A percentile compares a stretch with the other conserved stretches of the same genome.
Evolutionary conservation across 2,797 vertebrate species (phyloP).

Genomic region (Petrocephalus sullivani): DNA sequence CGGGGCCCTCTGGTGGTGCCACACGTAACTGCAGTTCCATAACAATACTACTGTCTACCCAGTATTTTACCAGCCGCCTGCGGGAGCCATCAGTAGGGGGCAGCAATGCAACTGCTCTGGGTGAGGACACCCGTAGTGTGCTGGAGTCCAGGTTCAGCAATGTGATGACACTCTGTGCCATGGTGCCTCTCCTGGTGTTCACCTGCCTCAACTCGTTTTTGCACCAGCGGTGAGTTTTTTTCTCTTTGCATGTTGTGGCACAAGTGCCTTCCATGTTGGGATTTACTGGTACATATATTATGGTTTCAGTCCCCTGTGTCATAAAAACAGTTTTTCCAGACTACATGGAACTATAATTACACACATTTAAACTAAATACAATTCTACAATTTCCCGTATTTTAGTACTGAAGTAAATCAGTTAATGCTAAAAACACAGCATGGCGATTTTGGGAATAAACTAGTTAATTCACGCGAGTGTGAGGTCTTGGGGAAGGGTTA

Average conservation of each 20-base stretch:
- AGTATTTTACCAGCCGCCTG: conserved; percentile 80
- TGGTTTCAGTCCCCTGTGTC: neutral
- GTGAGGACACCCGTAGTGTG: neutral
- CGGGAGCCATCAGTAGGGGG: conserved; percentile 13
- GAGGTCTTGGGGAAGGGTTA: no score
- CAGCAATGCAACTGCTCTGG: neutral
- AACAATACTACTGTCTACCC: neutral
- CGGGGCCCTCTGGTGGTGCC: neutral
- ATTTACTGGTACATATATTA: neutral
- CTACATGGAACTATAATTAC: neutral
- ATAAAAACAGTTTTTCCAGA: neutral
- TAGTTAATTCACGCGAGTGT: neutral
- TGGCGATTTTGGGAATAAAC: neutral
- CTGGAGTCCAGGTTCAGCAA: conserved; percentile 74
- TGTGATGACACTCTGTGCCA: conserved; percentile 82
- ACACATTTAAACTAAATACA: neutral
- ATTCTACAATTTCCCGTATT: neutral
- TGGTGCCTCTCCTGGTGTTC: conserved; percentile 81
- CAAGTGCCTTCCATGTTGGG: neutral
- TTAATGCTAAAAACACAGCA: neutral
- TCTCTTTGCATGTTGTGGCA: neutral
- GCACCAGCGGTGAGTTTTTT: conserved; percentile 66
- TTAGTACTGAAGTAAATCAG: neutral
- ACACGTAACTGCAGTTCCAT: neutral
- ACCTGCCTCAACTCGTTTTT: conserved; percentile 84